Conservation (phyloP, 2,888 invertebrate genomes). For the Pristionchus exspectatus region DNA sequence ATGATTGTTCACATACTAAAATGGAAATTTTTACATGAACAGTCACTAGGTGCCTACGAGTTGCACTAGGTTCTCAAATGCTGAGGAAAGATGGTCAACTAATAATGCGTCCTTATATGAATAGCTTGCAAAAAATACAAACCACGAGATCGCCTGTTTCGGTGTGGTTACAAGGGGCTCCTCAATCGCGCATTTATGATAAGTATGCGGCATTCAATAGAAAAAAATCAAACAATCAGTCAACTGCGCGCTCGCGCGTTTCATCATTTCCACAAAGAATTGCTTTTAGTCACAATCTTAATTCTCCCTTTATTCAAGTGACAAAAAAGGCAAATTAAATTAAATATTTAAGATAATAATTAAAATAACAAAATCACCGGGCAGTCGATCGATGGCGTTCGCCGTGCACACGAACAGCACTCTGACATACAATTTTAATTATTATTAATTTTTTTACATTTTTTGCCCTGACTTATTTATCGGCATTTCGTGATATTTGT, state of each 20-base stretch:
- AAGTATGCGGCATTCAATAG: too few species aligned
- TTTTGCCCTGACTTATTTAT: too few species aligned
- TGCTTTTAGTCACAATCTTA: not conserved
- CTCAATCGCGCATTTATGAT: too few species aligned
- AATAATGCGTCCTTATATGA: too few species aligned
- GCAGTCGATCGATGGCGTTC: slow-evolving; percentile 94
- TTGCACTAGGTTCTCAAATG: not conserved
- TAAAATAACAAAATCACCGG: slow-evolving; percentile 79
- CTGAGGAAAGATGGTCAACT: not conserved
- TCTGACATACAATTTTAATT: slow-evolving; percentile 65
- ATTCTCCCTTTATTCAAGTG: not conserved
- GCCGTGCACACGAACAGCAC: slow-evolving; percentile 99
- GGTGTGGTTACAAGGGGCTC: too few species aligned
- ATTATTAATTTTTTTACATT: too few species aligned
- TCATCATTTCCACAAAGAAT: not conserved
- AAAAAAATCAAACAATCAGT: not conserved
- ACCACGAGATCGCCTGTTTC: too few species aligned
- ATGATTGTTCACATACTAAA: too few species aligned
- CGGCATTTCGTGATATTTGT: too few species aligned
- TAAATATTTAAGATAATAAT: not conserved
- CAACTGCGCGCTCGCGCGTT: not conserved
- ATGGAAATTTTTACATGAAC: too few species aligned
- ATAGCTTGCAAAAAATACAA: too few species aligned
- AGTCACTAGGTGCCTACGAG: not conserved
- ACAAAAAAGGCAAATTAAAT: not conserved